These are phyloP conservation scores for Pygocentrus nattereri DNA, from an alignment of 2,797 vertebrate genomes.

Conservation along the genomic window DNA sequence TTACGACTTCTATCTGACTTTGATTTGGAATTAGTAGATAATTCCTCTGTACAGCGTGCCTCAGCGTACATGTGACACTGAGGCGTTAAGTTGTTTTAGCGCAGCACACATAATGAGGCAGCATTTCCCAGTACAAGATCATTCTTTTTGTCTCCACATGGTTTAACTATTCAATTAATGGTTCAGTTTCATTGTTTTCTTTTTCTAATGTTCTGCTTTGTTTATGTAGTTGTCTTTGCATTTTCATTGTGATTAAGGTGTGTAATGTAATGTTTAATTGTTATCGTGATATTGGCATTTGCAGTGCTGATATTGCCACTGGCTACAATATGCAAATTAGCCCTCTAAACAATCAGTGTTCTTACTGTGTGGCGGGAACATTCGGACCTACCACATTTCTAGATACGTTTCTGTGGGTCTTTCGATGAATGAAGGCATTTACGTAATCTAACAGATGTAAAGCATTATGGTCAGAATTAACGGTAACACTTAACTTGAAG, in stretches of 20 bases:
- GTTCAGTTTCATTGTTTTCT: background rate
- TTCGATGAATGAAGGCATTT: no score
- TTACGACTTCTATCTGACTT: conserved; percentile 57
- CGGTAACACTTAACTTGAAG: no score
- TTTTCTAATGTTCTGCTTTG: no score
- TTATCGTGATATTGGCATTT: background rate
- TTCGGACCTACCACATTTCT: no score
- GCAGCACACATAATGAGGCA: background rate
- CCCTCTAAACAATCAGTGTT: no score
- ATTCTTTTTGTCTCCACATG: background rate
- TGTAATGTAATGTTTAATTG: background rate
- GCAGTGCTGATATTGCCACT: background rate
- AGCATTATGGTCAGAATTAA: no score
- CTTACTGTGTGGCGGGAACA: no score
- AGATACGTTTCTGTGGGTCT: no score
- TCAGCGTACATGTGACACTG: background rate
- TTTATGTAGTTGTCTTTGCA: background rate
- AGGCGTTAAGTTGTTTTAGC: background rate
- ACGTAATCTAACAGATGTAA: no score
- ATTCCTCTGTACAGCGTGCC: background rate
- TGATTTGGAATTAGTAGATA: conserved; percentile 22
- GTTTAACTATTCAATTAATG: background rate
- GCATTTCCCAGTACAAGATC: background rate
- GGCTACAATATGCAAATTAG: no score
- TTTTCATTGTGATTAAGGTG: background rate